phyloP scores from a whole-genome alignment of 2,888 invertebrate genomes.

The Erebia palarica region DNA sequence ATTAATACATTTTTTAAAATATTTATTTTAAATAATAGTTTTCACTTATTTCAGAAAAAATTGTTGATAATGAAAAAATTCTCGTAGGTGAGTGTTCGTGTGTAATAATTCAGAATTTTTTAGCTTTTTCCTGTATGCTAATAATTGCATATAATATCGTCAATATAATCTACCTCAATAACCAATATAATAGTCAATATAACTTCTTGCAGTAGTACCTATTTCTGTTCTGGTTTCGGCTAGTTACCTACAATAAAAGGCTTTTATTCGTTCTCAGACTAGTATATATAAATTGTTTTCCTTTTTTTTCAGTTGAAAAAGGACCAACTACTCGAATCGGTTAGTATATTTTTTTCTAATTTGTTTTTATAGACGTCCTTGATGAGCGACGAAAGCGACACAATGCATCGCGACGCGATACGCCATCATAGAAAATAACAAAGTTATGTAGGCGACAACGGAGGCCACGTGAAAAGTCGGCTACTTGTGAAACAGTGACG shows the following conservation, averaged over 20 bases:
- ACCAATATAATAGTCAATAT: too few relatives aligned
- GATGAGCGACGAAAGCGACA: too few relatives aligned
- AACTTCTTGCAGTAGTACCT: neutral
- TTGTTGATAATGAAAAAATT: conserved; percentile 49
- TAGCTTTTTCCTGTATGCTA: neutral
- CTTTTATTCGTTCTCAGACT: neutral
- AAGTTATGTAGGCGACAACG: too few relatives aligned
- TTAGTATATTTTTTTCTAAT: conserved; percentile 41
- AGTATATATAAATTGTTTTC: neutral
- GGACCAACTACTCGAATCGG: conserved; percentile 49
- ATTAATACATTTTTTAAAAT: neutral
- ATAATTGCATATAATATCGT: neutral
- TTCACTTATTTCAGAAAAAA: conserved; percentile 41
- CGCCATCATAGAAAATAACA: too few relatives aligned
- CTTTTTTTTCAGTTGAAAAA: conserved; percentile 56
- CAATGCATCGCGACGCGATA: too few relatives aligned
- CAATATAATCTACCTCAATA: too few relatives aligned
- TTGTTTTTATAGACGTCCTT: neutral
- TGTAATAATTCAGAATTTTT: too few relatives aligned
- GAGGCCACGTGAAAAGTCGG: too few relatives aligned
- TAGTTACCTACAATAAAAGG: neutral
- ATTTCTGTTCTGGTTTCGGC: neutral
- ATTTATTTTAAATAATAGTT: conserved; percentile 6
- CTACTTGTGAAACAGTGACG: too few relatives aligned
- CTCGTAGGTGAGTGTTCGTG: conserved; percentile 53